These are phyloP conservation scores for Heliconius ethilla DNA, from an alignment of 2,888 invertebrate genomes.

Conservation along the genomic window DNA sequence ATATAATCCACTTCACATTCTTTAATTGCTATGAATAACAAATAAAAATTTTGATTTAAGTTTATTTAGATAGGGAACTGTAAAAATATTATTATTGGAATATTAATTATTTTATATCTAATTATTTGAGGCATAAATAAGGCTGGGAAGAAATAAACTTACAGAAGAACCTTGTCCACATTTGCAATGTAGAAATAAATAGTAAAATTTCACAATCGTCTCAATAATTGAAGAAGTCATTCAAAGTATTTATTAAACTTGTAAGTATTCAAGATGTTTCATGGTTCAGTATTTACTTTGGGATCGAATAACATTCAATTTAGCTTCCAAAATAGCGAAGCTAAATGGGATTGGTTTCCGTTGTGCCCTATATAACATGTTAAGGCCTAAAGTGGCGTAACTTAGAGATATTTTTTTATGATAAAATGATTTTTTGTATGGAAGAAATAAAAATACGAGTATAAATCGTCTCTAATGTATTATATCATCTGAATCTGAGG, in stretches of 20 bases:
- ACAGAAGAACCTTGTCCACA: neutral
- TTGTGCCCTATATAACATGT: neutral
- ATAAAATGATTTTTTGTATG: neutral
- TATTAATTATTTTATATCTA: too few species aligned
- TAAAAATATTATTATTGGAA: too few species aligned
- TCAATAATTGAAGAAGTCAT: conserved; percentile 7
- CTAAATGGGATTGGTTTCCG: conserved; percentile 13
- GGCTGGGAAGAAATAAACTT: neutral
- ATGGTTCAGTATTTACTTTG: conserved; percentile 13
- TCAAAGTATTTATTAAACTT: conserved; percentile 21
- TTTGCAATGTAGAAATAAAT: neutral
- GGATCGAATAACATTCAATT: conserved; percentile 18
- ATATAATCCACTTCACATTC: too few species aligned
- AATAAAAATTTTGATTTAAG: too few species aligned
- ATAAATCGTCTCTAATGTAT: neutral
- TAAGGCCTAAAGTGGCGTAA: neutral
- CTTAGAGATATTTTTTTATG: neutral
- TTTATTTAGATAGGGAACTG: too few species aligned
- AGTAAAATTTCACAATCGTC: neutral
- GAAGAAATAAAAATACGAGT: neutral
- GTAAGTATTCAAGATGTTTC: conserved; percentile 16
- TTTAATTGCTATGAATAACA: too few species aligned
- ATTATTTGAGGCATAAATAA: too few species aligned
- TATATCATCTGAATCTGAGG: neutral
- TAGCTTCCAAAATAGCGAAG: conserved; percentile 5